phyloP scores from a whole-genome alignment of 37 sponge, comb jelly and placozoan species.

The Eunapius fragilis region DNA sequence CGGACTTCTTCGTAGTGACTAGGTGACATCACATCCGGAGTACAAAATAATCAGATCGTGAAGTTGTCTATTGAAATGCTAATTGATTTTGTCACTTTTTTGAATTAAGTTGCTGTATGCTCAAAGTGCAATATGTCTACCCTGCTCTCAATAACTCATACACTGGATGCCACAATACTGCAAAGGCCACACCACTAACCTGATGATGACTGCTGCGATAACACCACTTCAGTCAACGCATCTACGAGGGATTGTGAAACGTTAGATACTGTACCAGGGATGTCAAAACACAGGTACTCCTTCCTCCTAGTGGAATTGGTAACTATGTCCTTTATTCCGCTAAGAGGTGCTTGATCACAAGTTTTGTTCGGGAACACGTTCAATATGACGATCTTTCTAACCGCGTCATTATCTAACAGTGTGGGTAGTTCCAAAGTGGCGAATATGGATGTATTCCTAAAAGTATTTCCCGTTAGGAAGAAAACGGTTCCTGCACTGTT shows the following conservation, averaged over 20 bases:
- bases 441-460: not conserved
- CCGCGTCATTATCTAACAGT: not conserved
- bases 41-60: too few relatives aligned
- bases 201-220: not conserved
- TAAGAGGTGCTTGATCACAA: not conserved
- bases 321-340: not conserved
- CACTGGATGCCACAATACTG: too few relatives aligned
- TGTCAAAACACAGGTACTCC: not conserved
- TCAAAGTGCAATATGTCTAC: too few relatives aligned
- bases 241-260: not conserved
- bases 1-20: too few relatives aligned
- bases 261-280: not conserved
- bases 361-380: not conserved
- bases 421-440: not conserved
- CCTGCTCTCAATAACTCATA: too few relatives aligned
- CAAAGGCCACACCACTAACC: too few relatives aligned
- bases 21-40: too few relatives aligned
- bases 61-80: too few relatives aligned
- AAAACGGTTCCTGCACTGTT: not conserved
- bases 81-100: too few relatives aligned
- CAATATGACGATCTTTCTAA: not conserved
- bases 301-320: not conserved
- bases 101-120: too few relatives aligned
- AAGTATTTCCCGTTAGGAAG: not conserved
- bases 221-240: not conserved